Percentiles rank a stretch among this genome's conserved stretches.
Conservation (phyloP, 2,113 vertebrate species). For the Lathamus discolor region DNA sequence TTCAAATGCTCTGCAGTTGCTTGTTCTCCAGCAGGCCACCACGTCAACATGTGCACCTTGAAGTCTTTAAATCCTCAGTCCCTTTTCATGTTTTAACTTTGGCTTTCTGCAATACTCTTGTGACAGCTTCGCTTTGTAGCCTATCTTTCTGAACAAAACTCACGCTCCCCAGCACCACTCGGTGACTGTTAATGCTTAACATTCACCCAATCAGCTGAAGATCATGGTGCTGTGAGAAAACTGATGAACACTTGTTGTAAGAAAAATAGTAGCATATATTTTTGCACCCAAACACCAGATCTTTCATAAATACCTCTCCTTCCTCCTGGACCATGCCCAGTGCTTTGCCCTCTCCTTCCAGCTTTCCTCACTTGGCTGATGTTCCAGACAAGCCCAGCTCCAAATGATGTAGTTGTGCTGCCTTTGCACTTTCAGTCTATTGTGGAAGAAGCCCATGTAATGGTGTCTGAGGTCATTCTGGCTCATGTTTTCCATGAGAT, state of each 20-base stretch:
- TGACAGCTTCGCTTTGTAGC: not conserved
- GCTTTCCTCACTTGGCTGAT: not conserved
- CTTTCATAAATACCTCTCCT: not conserved
- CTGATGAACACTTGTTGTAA: not conserved
- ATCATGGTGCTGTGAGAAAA: not conserved
- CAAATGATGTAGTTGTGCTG: not conserved
- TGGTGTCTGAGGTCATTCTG: not conserved
- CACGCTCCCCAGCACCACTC: fast-evolving
- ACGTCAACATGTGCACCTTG: not conserved
- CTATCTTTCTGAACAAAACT: not conserved
- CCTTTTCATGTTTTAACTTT: not conserved
- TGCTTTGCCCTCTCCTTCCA: not conserved
- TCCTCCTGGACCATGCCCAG: not conserved
- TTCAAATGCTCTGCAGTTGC: not conserved
- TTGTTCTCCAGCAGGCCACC: not conserved
- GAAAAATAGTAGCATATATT: not conserved
- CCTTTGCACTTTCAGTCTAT: not conserved
- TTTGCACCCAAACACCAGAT: not conserved
- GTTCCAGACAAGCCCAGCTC: not conserved
- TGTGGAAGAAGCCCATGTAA: not conserved
- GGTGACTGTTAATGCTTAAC: not conserved
- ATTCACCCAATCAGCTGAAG: not conserved
- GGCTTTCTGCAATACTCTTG: not conserved
- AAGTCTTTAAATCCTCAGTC: not conserved
- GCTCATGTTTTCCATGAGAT: not conserved